A percentile compares a stretch with the other conserved stretches of the same genome.
These are phyloP conservation scores for Leptobrachium ailaonicum DNA, from an alignment of 2,113 vertebrate genomes.

Conservation along the genomic window DNA sequence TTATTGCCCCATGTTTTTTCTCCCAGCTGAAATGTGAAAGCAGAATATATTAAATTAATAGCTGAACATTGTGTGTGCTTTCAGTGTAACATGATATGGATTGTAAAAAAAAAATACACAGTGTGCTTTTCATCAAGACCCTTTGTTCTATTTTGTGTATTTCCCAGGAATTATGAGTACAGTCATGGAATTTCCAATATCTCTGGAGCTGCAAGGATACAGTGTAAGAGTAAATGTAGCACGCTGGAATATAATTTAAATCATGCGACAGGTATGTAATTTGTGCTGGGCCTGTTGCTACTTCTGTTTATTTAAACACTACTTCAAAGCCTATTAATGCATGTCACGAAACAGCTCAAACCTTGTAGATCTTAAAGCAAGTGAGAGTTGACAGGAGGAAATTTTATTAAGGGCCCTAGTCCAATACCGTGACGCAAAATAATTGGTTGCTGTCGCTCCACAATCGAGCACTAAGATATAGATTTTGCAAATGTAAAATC, in stretches of 20 bases:
- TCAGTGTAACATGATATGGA: not conserved
- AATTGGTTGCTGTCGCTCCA: too few relatives aligned
- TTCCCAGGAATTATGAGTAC: constrained; percentile 80
- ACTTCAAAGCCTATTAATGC: too few relatives aligned
- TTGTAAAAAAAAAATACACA: not conserved
- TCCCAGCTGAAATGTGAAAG: constrained; percentile 16
- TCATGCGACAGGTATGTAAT: constrained; percentile 73
- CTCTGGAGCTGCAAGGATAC: constrained; percentile 63
- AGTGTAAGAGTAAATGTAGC: constrained; percentile 79
- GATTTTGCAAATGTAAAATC: too few relatives aligned
- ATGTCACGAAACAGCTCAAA: too few relatives aligned
- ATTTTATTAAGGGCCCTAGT: too few relatives aligned
- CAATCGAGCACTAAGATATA: too few relatives aligned
- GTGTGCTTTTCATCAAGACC: not conserved
- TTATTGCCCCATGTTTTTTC: constrained; percentile 9
- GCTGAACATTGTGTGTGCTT: not conserved
- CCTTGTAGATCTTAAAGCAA: too few relatives aligned
- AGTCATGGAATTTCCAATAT: constrained; percentile 78
- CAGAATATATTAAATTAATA: not conserved
- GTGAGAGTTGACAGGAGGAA: too few relatives aligned
- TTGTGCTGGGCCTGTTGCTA: too few relatives aligned
- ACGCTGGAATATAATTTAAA: constrained; percentile 71
- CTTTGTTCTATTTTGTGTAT: constrained; percentile 11
- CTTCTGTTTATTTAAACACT: too few relatives aligned
- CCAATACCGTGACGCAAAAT: too few relatives aligned